Percentiles rank a stretch among this genome's conserved stretches.
Evolutionary conservation across 1,140 invertebrate species (phyloP).

Genomic region (Solen grandis): DNA sequence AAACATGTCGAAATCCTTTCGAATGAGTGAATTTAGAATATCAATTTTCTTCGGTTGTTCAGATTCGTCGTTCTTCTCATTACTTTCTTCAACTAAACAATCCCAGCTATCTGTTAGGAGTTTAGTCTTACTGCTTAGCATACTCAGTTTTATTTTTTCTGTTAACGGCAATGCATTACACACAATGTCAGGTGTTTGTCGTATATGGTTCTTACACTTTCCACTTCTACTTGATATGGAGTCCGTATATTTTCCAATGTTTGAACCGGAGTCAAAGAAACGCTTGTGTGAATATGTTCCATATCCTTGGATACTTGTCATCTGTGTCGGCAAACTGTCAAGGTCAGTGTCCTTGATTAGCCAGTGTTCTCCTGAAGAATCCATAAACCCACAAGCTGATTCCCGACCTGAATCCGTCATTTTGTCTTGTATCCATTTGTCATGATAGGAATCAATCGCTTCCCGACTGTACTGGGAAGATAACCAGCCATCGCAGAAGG

Average conservation of each 20-base stretch:
- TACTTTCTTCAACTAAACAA: constrained; percentile 46
- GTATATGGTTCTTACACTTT: constrained; percentile 39
- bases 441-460: constrained; percentile 66
- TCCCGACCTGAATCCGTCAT: constrained; percentile 64
- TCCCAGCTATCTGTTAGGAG: constrained; percentile 70
- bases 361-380: constrained; percentile 54
- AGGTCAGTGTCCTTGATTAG: constrained; percentile 36
- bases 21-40: constrained; percentile 54
- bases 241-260: constrained; percentile 38
- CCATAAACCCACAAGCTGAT: constrained; percentile 50
- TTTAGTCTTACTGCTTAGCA: constrained; percentile 53
- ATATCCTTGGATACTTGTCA: constrained; percentile 56
- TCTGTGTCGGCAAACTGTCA: constrained; percentile 32
- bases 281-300: constrained; percentile 67
- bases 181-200: constrained; percentile 45
- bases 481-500: constrained; percentile 69
- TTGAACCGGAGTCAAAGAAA: constrained; percentile 58
- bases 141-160: constrained; percentile 41
- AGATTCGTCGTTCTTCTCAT: constrained; percentile 36
- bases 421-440: constrained; percentile 69
- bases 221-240: constrained; percentile 55
- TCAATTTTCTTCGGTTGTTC: constrained; percentile 32
- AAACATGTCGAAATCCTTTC: constrained; percentile 60
- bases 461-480: constrained; percentile 69
- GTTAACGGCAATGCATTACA: constrained; percentile 19